These are phyloP conservation scores for Balaenoptera acutorostrata DNA, from an alignment of 2,113 vertebrate species.

Conservation along the genomic window DNA sequence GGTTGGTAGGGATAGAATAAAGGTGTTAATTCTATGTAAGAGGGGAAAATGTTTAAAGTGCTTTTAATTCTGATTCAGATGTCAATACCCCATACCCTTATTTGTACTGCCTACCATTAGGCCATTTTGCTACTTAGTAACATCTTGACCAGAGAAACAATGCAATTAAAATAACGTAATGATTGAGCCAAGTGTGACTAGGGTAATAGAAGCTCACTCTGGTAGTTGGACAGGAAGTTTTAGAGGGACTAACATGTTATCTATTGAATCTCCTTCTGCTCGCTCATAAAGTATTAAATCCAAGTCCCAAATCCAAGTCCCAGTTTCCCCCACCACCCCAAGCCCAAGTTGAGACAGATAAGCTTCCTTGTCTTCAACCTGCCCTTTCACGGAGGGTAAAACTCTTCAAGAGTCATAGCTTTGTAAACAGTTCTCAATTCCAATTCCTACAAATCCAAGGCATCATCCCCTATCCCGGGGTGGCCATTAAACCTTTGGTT, in stretches of 20 bases:
- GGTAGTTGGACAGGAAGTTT: not conserved
- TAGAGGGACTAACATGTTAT: not conserved
- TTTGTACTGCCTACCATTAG: not conserved
- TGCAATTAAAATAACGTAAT: not conserved
- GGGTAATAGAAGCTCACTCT: not conserved
- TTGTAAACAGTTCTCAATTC: not conserved
- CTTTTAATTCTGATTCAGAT: not conserved
- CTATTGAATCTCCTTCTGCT: not conserved
- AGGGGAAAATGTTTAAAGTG: not conserved
- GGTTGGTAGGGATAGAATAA: not conserved
- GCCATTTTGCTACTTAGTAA: not conserved
- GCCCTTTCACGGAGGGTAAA: not conserved
- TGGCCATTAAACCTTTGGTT: not conserved
- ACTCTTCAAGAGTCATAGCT: not conserved
- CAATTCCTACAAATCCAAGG: not conserved
- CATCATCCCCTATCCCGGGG: not conserved
- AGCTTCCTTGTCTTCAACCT: not conserved
- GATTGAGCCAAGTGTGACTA: not conserved
- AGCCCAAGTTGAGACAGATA: not conserved
- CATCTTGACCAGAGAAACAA: not conserved
- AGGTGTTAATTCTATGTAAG: not conserved
- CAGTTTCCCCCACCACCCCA: not conserved
- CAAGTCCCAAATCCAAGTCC: not conserved
- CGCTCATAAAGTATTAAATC: not conserved
- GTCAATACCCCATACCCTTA: not conserved